These are phyloP conservation scores for Yponomeuta malinellus DNA, from an alignment of 2,888 invertebrate genomes.

Conservation along the genomic window DNA sequence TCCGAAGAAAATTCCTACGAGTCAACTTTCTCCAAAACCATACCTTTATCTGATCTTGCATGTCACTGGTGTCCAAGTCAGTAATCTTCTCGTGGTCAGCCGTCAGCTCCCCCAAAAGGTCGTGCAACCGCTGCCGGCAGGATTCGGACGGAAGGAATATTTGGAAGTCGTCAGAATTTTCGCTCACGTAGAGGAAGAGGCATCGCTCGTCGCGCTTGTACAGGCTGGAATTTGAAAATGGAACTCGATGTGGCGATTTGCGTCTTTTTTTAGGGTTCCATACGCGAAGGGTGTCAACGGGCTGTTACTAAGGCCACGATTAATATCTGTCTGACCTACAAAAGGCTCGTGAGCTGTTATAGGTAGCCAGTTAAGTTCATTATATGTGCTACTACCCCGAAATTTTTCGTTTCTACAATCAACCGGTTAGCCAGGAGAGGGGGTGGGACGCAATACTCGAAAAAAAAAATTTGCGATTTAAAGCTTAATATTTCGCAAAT, in stretches of 20 bases:
- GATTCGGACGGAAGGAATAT: conserved; percentile 95
- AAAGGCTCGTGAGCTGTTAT: no score
- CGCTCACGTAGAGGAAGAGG: conserved; percentile 96
- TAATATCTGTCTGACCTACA: no score
- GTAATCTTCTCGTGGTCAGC: conserved; percentile 89
- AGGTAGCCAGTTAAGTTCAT: no score
- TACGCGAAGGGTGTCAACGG: no score
- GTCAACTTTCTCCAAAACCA: background rate
- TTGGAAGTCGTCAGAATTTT: conserved; percentile 99
- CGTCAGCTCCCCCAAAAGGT: conserved; percentile 90
- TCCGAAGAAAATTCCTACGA: no score
- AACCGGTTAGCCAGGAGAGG: no score
- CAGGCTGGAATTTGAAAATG: conserved; percentile 74
- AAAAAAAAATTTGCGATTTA: no score
- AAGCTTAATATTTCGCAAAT: no score
- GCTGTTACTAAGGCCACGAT: no score
- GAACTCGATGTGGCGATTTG: background rate
- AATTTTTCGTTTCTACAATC: no score
- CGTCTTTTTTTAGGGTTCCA: background rate
- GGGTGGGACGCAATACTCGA: no score
- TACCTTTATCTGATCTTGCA: conserved; percentile 85
- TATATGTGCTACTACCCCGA: no score
- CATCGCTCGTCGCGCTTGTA: conserved; percentile 98
- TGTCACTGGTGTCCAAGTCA: conserved; percentile 83
- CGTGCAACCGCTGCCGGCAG: conserved; percentile 89